Evolutionary conservation across 2,888 invertebrate genomes (phyloP).

Genomic region (Operophtera brumata): DNA sequence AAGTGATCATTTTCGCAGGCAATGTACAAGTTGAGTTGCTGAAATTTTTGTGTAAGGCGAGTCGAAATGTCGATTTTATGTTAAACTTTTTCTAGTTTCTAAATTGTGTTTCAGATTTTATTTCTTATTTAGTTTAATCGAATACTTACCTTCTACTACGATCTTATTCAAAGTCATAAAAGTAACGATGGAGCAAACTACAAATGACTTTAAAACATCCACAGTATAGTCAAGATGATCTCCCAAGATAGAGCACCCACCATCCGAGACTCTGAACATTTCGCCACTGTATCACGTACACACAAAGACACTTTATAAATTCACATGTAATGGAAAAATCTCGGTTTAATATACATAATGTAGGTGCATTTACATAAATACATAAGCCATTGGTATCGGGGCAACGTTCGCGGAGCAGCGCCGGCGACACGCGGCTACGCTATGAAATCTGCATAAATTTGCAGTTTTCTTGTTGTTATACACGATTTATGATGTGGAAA

Average conservation of each 20-base stretch:
- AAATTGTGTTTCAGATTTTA: too few relatives aligned
- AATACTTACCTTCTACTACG: too few relatives aligned
- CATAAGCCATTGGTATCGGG: slow-evolving; percentile 47
- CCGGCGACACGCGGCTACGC: slow-evolving; percentile 55
- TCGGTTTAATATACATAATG: slow-evolving; percentile 52
- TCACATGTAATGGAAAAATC: slow-evolving; percentile 52
- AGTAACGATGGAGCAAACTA: too few relatives aligned
- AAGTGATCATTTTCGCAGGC: too few relatives aligned
- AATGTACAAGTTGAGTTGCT: too few relatives aligned
- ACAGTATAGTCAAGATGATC: background rate
- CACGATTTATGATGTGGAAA: slow-evolving; percentile 65
- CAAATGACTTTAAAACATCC: too few relatives aligned
- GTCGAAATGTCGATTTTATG: too few relatives aligned
- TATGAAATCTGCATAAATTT: slow-evolving; percentile 74
- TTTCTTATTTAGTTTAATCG: too few relatives aligned
- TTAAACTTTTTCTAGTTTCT: too few relatives aligned
- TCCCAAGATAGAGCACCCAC: slow-evolving; percentile 4
- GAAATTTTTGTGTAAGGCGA: too few relatives aligned
- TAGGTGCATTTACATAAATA: slow-evolving; percentile 59
- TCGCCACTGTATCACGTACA: slow-evolving; percentile 25
- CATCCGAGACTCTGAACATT: slow-evolving; percentile 14
- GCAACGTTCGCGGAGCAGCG: slow-evolving; percentile 45
- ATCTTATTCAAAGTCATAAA: too few relatives aligned
- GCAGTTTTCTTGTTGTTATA: slow-evolving; percentile 72
- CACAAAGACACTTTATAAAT: slow-evolving; percentile 33